A percentile compares a stretch with the other conserved stretches of the same genome.
phyloP scores from a whole-genome alignment of 2,113 vertebrate species.

The Silurus glanis region DNA sequence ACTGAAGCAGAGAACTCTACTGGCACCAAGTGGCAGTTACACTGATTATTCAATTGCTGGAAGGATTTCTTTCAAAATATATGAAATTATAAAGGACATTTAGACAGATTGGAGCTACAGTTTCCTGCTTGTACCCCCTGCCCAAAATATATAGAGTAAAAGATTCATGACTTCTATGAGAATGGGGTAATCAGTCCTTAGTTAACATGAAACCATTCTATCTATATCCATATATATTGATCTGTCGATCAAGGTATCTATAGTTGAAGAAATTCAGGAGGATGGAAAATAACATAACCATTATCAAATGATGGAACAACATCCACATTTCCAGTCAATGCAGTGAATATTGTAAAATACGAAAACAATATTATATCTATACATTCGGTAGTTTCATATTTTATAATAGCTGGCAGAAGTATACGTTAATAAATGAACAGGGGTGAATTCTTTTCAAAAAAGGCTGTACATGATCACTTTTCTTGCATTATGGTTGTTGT shows the following conservation, averaged over 20 bases:
- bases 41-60: background rate
- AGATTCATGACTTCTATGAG: too few species aligned
- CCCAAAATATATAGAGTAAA: background rate
- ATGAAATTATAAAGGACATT: background rate
- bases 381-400: background rate
- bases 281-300: slow-evolving; percentile 40
- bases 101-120: background rate
- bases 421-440: background rate
- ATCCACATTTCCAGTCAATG: background rate
- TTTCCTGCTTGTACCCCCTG: background rate
- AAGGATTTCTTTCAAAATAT: background rate
- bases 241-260: too few species aligned
- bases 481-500: background rate
- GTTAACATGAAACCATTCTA: too few species aligned
- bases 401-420: background rate
- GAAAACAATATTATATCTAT: background rate
- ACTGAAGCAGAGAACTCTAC: slow-evolving; percentile 46
- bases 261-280: slow-evolving; percentile 52
- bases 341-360: background rate
- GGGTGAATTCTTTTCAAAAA: background rate
- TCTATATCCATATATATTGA: too few species aligned
- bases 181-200: too few species aligned
- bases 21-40: slow-evolving; percentile 58
- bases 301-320: slow-evolving; percentile 37
- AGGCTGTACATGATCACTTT: background rate